Evolutionary conservation across 2,113 vertebrate species (phyloP).

Genomic region (Motacilla tschutschensis): DNA sequence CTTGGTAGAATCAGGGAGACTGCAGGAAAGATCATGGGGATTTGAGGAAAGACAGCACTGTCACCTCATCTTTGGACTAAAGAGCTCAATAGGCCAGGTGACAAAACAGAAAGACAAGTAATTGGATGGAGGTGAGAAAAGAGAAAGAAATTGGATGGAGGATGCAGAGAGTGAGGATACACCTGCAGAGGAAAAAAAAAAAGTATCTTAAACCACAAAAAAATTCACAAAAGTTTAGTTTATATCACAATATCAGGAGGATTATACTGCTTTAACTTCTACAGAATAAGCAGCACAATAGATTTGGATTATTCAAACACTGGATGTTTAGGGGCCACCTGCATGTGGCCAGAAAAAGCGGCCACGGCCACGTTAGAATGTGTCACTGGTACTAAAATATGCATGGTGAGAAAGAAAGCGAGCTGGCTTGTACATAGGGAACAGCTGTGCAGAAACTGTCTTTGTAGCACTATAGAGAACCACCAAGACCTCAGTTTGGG

Average conservation of each 20-base stretch:
- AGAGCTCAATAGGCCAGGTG: neutral
- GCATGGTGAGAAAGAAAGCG: neutral
- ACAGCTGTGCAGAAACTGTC: conserved; percentile 35
- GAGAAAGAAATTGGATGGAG: neutral
- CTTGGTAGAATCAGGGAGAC: neutral
- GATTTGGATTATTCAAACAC: neutral
- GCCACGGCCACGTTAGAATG: neutral
- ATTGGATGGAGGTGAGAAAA: neutral
- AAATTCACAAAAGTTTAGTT: neutral
- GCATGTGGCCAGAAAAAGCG: neutral
- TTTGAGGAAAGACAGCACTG: neutral
- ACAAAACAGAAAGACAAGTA: neutral
- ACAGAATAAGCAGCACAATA: accelerated
- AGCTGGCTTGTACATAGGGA: neutral
- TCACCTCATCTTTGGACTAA: neutral
- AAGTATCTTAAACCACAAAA: neutral
- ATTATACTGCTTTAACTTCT: neutral
- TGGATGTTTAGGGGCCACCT: neutral
- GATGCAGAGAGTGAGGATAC: neutral
- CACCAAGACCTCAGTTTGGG: conserved; percentile 13
- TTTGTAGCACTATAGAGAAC: neutral
- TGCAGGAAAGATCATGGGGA: neutral
- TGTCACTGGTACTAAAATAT: neutral
- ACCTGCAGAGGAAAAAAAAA: neutral
- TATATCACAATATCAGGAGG: neutral